Base-by-base conservation (phyloP, 2,797 vertebrate species). In the Podarcis siculus region DNA sequence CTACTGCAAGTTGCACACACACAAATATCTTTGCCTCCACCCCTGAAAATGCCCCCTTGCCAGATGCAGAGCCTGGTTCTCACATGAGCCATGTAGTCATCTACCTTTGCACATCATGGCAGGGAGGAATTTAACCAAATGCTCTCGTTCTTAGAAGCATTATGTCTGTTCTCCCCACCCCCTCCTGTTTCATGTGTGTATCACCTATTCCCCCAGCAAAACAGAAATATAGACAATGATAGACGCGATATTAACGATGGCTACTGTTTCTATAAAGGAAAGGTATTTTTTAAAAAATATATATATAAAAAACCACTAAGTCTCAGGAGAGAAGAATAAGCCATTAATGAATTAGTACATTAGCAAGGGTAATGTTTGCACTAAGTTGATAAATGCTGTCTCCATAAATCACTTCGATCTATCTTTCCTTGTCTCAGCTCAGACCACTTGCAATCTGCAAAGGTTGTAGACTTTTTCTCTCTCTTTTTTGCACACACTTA, bases 351-450 rank as follows among this genome's bases (percentile, higher is more conserved):
- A 97, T 97, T 95, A 96, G 95, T 87, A 45, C 92, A 94, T 94
- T 96, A 96, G 96, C 93, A 94, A 93, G 88, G 90, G 94, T 97
- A 97, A 96, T 97, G 93, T 97, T 96, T 96, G 95, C 96, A 97
- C 96, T 95, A 96, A 96, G 92, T 86, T 97, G 97, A 97, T 97
- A 97, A 97, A 97, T 96, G 96, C 94, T 96, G 93, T 87, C 80
- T 95, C 95, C 96, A 96, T 96, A 97, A 98, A 98, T 98, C 97
- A 97, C 95, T 93, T 95, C 96, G 95, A 95, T 96, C 94, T 95
- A 96, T 97, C 95, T 91, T 94, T 94, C 92, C 88, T 92, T 93
- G 94, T 92, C 12, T 77, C 95, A 94, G 89, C 95, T 95, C 94
- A 76, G 90, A 94, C 89, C 93, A 92, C 94, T 93, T 94, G 95